Percentiles rank a stretch among this genome's conserved stretches.
Conservation (phyloP, 1,140 invertebrate genomes). For the Delia radicum region DNA sequence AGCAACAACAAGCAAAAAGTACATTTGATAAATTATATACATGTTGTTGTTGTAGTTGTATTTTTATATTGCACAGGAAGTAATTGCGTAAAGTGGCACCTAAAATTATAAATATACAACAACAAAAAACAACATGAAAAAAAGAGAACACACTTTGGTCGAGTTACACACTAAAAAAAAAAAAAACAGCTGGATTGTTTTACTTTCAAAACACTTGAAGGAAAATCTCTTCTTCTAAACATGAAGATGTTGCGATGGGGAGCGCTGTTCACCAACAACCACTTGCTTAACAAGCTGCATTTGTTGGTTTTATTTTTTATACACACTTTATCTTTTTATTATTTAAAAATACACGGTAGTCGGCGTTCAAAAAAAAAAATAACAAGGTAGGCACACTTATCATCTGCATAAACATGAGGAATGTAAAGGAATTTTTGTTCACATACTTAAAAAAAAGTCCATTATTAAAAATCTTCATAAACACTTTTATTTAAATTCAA, state of each 20-base stretch:
- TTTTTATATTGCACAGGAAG: background rate
- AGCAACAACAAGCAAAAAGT: background rate
- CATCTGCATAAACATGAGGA: background rate
- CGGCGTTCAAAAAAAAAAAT: background rate
- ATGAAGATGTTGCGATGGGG: background rate
- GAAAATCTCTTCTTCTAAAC: background rate
- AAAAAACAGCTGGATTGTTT: constrained; percentile 14
- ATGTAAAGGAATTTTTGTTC: background rate
- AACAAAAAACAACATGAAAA: background rate
- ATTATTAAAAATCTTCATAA: background rate
- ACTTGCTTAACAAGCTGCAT: background rate
- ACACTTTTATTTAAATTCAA: background rate
- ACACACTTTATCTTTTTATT: background rate
- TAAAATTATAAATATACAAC: background rate
- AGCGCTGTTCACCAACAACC: background rate
- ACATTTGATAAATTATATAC: background rate
- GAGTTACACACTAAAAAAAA: too few relatives aligned
- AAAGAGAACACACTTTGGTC: background rate
- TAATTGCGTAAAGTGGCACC: constrained; percentile 10
- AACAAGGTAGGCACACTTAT: background rate
- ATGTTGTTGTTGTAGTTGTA: background rate
- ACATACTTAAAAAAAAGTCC: background rate
- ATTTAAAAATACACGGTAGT: background rate
- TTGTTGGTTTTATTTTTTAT: background rate
- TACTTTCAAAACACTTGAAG: background rate